phyloP scores from a whole-genome alignment of 37 sponge, comb jelly and placozoan genomes.

The Hormiphora californensis region DNA sequence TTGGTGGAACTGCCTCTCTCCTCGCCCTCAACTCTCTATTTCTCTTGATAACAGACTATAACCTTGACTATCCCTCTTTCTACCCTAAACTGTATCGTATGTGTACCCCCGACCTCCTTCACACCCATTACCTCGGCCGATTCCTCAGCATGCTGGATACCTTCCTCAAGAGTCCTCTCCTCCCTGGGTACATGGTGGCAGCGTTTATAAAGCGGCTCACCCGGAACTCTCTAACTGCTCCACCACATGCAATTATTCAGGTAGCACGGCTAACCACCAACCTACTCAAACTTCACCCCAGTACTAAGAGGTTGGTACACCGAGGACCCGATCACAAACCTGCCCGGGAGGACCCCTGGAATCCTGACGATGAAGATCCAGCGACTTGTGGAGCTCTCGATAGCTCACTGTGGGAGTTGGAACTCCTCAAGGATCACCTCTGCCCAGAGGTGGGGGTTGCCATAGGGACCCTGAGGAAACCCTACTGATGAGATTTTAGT shows the following conservation, averaged over 20 bases:
- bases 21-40: conserved; percentile 95
- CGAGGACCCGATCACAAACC: conserved; percentile 43
- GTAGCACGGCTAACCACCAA: conserved; percentile 70
- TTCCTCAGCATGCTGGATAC: conserved; percentile 83
- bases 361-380: conserved; percentile 68
- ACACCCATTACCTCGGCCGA: conserved; percentile 66
- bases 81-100: conserved; percentile 77
- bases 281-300: conserved; percentile 85
- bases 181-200: conserved; percentile 90
- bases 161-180: conserved; percentile 79
- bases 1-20: conserved; percentile 79
- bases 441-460: conserved; percentile 62
- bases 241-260: conserved; percentile 74
- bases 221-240: conserved; percentile 72
- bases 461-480: conserved; percentile 60
- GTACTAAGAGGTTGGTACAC: conserved; percentile 79
- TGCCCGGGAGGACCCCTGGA: conserved; percentile 64
- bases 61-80: conserved; percentile 95
- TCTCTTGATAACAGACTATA: conserved; percentile 80
- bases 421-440: conserved; percentile 83
- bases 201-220: conserved; percentile 86
- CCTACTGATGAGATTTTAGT: conserved; percentile 57
- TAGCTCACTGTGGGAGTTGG: conserved; percentile 93
- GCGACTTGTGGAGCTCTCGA: conserved; percentile 72
- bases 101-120: conserved; percentile 63